Conservation (phyloP, 2,888 invertebrate genomes). For the Lithophane socia region DNA sequence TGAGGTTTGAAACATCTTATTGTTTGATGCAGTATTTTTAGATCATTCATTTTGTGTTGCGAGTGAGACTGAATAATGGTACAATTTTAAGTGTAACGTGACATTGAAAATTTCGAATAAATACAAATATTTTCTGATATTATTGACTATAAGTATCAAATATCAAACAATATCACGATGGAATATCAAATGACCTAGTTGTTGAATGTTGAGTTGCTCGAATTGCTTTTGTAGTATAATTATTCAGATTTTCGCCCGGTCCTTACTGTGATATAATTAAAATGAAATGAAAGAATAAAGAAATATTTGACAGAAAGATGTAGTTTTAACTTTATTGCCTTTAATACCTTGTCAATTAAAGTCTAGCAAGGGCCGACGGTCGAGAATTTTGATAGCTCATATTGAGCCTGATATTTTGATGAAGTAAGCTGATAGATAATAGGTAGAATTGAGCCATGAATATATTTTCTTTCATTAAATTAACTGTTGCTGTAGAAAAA, state of each 20-base stretch:
- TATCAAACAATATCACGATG: conserved; percentile 73
- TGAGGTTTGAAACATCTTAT: conserved; percentile 78
- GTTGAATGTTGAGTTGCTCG: conserved; percentile 86
- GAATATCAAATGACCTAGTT: conserved; percentile 80
- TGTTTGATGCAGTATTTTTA: conserved; percentile 88
- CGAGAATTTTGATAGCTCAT: conserved; percentile 89
- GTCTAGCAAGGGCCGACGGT: conserved; percentile 82
- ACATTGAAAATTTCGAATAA: conserved; percentile 73
- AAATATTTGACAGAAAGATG: conserved; percentile 75
- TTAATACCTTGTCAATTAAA: conserved; percentile 82
- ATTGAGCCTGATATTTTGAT: conserved; percentile 88
- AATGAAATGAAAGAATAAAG: conserved; percentile 78
- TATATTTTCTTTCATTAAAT: conserved; percentile 80
- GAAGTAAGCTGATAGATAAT: conserved; percentile 83
- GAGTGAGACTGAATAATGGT: conserved; percentile 89
- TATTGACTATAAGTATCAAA: conserved; percentile 76
- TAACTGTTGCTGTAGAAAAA: conserved; percentile 79
- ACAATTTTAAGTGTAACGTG: conserved; percentile 85
- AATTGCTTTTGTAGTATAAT: conserved; percentile 87
- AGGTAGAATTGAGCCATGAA: conserved; percentile 87
- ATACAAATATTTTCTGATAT: conserved; percentile 83
- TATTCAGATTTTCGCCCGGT: conserved; percentile 89
- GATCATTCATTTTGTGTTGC: conserved; percentile 86
- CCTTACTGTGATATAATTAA: conserved; percentile 87
- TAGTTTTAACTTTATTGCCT: conserved; percentile 79